phyloP scores from a whole-genome alignment of 2,888 invertebrate genomes.

The Gymnoscelis rufifasciata region DNA sequence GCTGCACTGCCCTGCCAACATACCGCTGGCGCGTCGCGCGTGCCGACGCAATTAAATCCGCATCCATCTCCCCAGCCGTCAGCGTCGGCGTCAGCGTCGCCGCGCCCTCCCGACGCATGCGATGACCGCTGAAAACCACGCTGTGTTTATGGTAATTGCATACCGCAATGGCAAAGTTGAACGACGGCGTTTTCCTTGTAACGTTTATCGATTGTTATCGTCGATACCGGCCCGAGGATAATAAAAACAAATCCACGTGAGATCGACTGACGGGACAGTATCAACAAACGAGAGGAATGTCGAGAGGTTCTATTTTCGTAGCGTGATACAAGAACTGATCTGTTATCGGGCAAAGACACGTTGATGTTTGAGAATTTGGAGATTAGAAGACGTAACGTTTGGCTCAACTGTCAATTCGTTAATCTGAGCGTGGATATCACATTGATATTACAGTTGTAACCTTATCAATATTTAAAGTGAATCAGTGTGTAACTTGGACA shows the following conservation, averaged over 20 bases:
- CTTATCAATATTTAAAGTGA: background rate
- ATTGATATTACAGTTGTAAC: slow-evolving; percentile 1
- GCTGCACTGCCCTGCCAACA: background rate
- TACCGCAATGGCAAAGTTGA: slow-evolving; percentile 30
- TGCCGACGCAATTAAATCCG: slow-evolving; percentile 45
- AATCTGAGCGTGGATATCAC: no score
- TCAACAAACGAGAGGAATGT: slow-evolving; percentile 53
- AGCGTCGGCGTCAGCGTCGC: slow-evolving; percentile 3
- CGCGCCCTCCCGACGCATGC: slow-evolving; percentile 24
- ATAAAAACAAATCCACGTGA: slow-evolving; percentile 77
- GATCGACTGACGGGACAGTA: slow-evolving; percentile 46
- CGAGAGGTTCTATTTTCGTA: slow-evolving; percentile 62
- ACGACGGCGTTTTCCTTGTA: slow-evolving; percentile 14
- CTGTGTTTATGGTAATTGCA: slow-evolving; percentile 63
- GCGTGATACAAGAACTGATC: slow-evolving; percentile 55
- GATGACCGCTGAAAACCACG: slow-evolving; percentile 25
- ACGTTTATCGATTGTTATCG: slow-evolving; percentile 55
- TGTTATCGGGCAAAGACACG: slow-evolving; percentile 72
- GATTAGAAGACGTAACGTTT: slow-evolving; percentile 15
- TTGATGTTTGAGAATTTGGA: slow-evolving; percentile 34
- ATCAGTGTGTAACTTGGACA: slow-evolving; percentile 1
- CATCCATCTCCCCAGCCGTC: slow-evolving; percentile 30
- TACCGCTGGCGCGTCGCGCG: slow-evolving; percentile 11
- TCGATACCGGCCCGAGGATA: slow-evolving; percentile 54
- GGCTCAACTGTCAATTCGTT: slow-evolving; percentile 10